phyloP scores from a whole-genome alignment of 2,888 invertebrate genomes.

The Agriotes lineatus region DNA sequence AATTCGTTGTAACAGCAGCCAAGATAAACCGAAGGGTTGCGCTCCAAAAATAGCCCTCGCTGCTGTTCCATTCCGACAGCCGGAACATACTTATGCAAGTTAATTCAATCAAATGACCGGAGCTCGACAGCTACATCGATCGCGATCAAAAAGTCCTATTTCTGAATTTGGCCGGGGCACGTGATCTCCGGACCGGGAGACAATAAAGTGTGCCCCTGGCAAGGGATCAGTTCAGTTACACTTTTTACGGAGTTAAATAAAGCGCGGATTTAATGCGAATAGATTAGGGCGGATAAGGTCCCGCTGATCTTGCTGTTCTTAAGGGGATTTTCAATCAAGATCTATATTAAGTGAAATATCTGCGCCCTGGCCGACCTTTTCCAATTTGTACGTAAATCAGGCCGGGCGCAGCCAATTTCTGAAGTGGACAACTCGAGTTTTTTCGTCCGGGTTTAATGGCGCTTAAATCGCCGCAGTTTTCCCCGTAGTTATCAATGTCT shows the following conservation, averaged over 20 bases:
- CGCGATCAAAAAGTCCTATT: too few species aligned
- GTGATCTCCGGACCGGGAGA: too few species aligned
- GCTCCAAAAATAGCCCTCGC: conserved; percentile 25
- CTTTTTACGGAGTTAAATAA: background rate
- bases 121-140: background rate
- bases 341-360: background rate
- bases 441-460: conserved; percentile 55
- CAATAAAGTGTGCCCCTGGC: too few species aligned
- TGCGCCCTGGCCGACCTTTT: background rate
- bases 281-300: background rate
- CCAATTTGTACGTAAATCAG: conserved; percentile 21
- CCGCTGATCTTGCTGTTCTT: background rate
- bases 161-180: too few species aligned
- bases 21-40: too few species aligned
- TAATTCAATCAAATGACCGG: conserved; percentile 7
- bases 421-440: conserved; percentile 55
- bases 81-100: conserved; percentile 31
- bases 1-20: conserved; percentile 29
- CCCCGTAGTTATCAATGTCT: conserved; percentile 49
- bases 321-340: background rate
- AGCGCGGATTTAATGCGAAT: background rate
- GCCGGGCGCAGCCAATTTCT: conserved; percentile 51
- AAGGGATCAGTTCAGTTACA: background rate
- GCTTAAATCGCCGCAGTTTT: conserved; percentile 51
- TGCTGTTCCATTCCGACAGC: conserved; percentile 26